Evolutionary conservation across 1,140 invertebrate genomes (phyloP).

Genomic region (Artemia franciscana): DNA sequence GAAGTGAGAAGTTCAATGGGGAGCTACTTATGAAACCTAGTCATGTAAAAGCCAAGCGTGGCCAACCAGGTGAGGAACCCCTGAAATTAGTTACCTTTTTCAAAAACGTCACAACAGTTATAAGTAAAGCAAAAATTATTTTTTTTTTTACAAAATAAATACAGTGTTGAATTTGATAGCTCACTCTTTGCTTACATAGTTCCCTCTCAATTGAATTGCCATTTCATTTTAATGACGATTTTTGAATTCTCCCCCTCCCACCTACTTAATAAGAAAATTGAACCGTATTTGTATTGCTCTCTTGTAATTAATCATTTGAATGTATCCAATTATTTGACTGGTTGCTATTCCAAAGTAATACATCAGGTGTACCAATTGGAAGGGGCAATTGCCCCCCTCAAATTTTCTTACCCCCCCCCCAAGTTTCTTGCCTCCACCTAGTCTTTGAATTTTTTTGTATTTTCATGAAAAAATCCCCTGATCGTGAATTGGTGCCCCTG

Average conservation of each 20-base stretch:
- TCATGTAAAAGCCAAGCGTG: constrained; percentile 20
- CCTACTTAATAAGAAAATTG: neutral
- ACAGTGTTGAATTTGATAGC: neutral
- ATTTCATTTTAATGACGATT: neutral
- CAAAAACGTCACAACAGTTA: neutral
- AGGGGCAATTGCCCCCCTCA: neutral
- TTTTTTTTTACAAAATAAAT: neutral
- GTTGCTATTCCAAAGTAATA: neutral
- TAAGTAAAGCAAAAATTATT: too few species aligned
- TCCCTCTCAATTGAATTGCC: too few species aligned
- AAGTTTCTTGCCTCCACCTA: too few species aligned
- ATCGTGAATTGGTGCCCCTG: too few species aligned
- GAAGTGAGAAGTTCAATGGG: constrained; percentile 15
- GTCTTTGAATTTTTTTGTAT: too few species aligned
- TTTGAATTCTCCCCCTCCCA: neutral
- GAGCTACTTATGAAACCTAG: constrained; percentile 28
- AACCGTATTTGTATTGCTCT: neutral
- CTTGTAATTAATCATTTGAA: neutral
- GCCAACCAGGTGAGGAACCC: constrained; percentile 13
- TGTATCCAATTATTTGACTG: neutral
- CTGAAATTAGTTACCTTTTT: neutral
- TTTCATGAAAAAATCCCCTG: too few species aligned
- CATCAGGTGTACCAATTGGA: neutral
- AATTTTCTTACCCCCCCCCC: too few species aligned
- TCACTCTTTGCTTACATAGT: neutral